Percentiles rank a stretch among this genome's conserved stretches.
Conservation (phyloP, 2,797 vertebrate genomes). For the Sparus aurata region DNA sequence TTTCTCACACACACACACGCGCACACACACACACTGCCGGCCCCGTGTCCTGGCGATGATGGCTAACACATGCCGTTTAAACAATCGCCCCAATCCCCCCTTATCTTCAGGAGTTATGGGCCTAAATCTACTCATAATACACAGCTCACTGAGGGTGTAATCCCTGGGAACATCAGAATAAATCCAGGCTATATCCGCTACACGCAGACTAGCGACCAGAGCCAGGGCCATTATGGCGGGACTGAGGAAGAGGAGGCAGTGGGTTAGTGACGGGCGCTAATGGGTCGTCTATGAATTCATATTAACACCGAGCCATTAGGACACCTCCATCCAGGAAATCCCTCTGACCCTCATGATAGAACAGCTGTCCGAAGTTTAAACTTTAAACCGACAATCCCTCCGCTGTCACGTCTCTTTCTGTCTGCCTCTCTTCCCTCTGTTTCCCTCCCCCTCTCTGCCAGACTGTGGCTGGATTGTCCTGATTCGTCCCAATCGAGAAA, state of each 20-base stretch:
- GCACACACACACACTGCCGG: neutral
- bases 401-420: constrained; percentile 51
- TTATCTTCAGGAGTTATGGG: constrained; percentile 82
- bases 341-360: constrained; percentile 60
- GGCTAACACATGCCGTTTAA: constrained; percentile 79
- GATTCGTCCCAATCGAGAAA: constrained; percentile 52
- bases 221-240: constrained; percentile 75
- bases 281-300: constrained; percentile 77
- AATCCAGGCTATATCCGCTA: constrained; percentile 80
- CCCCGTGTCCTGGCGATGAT: constrained; percentile 50
- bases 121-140: constrained; percentile 84
- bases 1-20: neutral
- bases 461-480: constrained; percentile 58
- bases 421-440: constrained; percentile 14
- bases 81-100: constrained; percentile 79
- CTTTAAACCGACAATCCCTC: constrained; percentile 74
- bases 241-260: constrained; percentile 54
- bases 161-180: constrained; percentile 82
- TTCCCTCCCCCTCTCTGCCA: neutral
- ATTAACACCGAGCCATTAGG: constrained; percentile 78
- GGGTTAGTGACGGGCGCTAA: constrained; percentile 63
- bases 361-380: constrained; percentile 75
- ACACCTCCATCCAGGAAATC: constrained; percentile 81
- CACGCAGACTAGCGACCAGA: constrained; percentile 68
- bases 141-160: constrained; percentile 81